Percentiles rank a stretch among this genome's conserved stretches.
Evolutionary conservation across 2,888 invertebrate species (phyloP).

Genomic region (Cetonia aurata): DNA sequence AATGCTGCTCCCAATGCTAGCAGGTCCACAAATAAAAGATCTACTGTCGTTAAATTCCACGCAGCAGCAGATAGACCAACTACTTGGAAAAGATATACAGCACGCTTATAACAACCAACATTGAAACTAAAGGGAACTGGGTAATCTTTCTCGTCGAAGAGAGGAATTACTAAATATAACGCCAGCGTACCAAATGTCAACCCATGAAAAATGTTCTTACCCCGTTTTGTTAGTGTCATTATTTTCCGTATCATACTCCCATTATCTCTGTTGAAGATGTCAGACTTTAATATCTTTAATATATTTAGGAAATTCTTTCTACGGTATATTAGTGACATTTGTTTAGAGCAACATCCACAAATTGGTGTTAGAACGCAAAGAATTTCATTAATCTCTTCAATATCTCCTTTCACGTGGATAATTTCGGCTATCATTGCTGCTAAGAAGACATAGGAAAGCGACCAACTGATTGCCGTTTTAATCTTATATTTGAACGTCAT

Average conservation of each 20-base stretch:
- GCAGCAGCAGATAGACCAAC: background rate
- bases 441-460: background rate
- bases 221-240: conserved; percentile 6
- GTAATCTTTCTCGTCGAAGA: conserved; percentile 22
- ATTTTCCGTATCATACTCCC: conserved; percentile 28
- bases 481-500: background rate
- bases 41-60: conserved; percentile 35
- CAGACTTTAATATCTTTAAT: conserved; percentile 32
- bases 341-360: conserved; percentile 20
- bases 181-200: background rate
- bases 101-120: conserved; percentile 18
- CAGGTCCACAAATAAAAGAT: conserved; percentile 20
- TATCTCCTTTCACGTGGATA: conserved; percentile 17
- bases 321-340: conserved; percentile 10
- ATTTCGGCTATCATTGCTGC: conserved; percentile 15
- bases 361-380: conserved; percentile 6
- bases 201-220: conserved; percentile 9
- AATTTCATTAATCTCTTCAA: conserved; percentile 33
- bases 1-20: conserved; percentile 27
- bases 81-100: conserved; percentile 39
- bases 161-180: conserved; percentile 33
- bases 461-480: conserved; percentile 12
- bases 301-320: conserved; percentile 21
- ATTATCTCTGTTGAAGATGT: conserved; percentile 27
- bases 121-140: conserved; percentile 32